A percentile compares a stretch with the other conserved stretches of the same genome.
These are phyloP conservation scores for Colistium nudipinnis DNA, from an alignment of 2,113 vertebrate genomes.

Conservation along the genomic window DNA sequence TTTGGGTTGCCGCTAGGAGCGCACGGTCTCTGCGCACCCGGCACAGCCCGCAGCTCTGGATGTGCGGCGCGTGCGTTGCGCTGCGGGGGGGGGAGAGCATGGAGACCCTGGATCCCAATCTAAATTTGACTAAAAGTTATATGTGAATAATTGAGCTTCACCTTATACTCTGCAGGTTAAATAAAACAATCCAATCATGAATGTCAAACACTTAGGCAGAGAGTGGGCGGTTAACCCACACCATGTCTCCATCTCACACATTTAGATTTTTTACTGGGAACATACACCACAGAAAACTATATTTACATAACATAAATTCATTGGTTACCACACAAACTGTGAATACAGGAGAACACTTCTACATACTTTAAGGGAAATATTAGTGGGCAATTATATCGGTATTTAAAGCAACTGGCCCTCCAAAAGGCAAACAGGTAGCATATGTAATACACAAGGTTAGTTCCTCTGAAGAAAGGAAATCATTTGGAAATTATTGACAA, in stretches of 20 bases:
- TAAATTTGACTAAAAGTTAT: neutral
- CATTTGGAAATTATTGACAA: neutral
- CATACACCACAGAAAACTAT: neutral
- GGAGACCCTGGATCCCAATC: constrained; percentile 17
- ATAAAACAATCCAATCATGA: too few relatives aligned
- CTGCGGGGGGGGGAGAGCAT: constrained; percentile 59
- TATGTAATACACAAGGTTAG: neutral
- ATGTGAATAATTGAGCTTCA: neutral
- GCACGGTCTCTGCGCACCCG: constrained; percentile 72
- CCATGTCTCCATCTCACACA: neutral
- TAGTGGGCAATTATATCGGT: too few relatives aligned
- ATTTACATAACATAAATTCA: neutral
- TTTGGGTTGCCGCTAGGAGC: constrained; percentile 74
- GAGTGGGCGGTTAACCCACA: constrained; percentile 1
- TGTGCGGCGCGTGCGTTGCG: too few relatives aligned
- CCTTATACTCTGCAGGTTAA: too few relatives aligned
- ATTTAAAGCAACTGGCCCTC: too few relatives aligned
- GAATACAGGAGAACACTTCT: neutral
- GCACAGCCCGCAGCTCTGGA: constrained; percentile 53
- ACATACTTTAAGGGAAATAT: too few relatives aligned
- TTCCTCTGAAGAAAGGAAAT: too few relatives aligned
- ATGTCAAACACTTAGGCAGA: neutral
- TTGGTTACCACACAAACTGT: neutral
- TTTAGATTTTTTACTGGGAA: neutral
- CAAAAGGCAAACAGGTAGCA: constrained; percentile 17